These are phyloP conservation scores for Gallinago nigripennis DNA, from an alignment of 2,797 vertebrate genomes.

Conservation along the genomic window DNA sequence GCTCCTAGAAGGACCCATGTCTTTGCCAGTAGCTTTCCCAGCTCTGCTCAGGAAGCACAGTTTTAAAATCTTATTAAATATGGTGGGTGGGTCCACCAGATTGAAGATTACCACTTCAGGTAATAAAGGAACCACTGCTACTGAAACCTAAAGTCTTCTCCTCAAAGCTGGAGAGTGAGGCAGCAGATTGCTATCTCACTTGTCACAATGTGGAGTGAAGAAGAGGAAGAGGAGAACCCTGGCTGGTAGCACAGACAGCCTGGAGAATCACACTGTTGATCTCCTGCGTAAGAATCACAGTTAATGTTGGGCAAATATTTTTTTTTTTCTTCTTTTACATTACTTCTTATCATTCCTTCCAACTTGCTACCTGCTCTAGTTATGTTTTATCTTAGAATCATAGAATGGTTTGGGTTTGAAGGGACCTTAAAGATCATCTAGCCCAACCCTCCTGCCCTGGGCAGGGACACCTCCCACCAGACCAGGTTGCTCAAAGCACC, in stretches of 20 bases:
- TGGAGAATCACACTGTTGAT: neutral
- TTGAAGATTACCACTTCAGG: neutral
- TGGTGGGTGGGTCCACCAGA: neutral
- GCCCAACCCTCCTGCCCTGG: too few relatives aligned
- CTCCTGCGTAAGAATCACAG: neutral
- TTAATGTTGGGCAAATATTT: neutral
- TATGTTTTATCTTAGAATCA: neutral
- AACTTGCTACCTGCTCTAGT: neutral
- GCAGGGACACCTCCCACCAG: too few relatives aligned
- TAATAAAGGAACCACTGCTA: neutral
- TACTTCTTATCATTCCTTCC: neutral
- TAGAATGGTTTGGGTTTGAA: too few relatives aligned
- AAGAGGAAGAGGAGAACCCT: neutral
- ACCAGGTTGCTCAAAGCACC: too few relatives aligned
- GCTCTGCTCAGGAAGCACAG: neutral
- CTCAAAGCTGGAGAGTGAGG: neutral
- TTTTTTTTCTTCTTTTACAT: neutral
- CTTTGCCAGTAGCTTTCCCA: neutral
- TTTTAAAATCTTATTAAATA: neutral
- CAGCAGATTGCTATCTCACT: neutral
- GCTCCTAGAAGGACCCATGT: neutral
- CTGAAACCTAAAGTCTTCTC: neutral
- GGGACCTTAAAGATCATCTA: too few relatives aligned
- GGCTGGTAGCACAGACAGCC: neutral
- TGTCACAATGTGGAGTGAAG: fast-evolving